Base-by-base conservation (phyloP, 2,888 invertebrate species). In the Acanthopleura granulata region DNA sequence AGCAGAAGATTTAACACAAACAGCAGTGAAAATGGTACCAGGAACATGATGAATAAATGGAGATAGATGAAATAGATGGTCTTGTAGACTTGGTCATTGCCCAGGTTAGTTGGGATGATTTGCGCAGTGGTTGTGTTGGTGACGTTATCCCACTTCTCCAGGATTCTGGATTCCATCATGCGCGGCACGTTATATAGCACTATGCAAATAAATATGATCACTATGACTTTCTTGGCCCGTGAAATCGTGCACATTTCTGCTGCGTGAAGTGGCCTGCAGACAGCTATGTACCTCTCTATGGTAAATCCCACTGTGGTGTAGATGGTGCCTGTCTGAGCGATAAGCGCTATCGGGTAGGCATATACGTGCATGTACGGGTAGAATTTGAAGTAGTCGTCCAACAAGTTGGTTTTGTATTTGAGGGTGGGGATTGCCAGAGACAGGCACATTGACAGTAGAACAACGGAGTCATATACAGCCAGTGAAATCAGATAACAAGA, bases 401-500 rank as follows among this genome's bases (percentile, higher is more conserved):
- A 92, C 82, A 96, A 93, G 76, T 96, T 95, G 71, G 96, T 96
- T 75, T 89, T 85, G 22, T 80, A 74, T 69, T 84, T 83, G 50
- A 87, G 73, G 9, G 85, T 84, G 0, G 88, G 89, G 25, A 89
- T 76, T 15, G 86, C 85, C 75, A 90, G 81, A 79, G 86, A 87
- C 40, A 89, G 75, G 16, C 88, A 81, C 79, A 91, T 87, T 6
- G 90, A 87, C 83, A 96, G 92, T 85, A 98, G 95, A 83, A 98
- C 93, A 80, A 95, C 93, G 16, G 96, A 96, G 92, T 99, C 99
- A 91, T 97, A 97, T 84, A 96, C 93, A 30, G 98, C 98, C 84
- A 99, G 93, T 9, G 97, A 97, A 81, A 97, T 95, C 78, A 99
- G 93, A 88, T 98, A 93, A 91, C 97, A 96, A 91, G 98, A 98